Evolutionary conservation across 2,888 invertebrate genomes (phyloP).

Genomic region (Ormyrus pomaceus): DNA sequence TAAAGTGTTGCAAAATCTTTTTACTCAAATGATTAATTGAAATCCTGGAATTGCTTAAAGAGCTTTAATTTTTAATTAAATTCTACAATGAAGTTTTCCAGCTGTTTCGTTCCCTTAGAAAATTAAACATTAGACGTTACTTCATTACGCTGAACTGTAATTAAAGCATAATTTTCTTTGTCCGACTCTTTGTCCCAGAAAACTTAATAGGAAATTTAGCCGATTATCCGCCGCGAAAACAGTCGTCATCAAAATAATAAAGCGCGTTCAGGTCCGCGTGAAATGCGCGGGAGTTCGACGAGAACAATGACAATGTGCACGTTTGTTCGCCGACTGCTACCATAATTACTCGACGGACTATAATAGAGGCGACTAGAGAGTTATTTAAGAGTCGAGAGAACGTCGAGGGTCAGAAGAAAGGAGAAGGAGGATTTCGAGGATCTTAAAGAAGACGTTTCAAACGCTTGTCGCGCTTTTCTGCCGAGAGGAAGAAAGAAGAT

Average conservation of each 20-base stretch:
- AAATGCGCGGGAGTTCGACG: conserved; percentile 19
- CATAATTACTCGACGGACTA: conserved; percentile 28
- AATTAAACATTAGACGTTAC: too few species aligned
- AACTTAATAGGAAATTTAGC: too few species aligned
- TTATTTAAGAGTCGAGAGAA: conserved; percentile 41
- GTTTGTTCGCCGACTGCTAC: conserved; percentile 10
- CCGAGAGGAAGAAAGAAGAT: not conserved
- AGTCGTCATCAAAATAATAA: conserved; percentile 16
- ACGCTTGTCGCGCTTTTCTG: conserved; percentile 5
- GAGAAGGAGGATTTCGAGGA: conserved; percentile 56
- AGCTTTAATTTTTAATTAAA: too few species aligned
- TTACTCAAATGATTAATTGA: too few species aligned
- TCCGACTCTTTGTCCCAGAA: too few species aligned
- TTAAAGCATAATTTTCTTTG: too few species aligned
- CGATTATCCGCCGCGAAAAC: not conserved
- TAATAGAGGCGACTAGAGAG: not conserved
- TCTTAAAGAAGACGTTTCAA: conserved; percentile 55
- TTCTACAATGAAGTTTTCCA: too few species aligned
- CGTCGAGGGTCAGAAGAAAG: conserved; percentile 41
- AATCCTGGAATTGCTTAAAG: too few species aligned
- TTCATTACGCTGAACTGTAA: too few species aligned
- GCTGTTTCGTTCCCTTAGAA: too few species aligned
- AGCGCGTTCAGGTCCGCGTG: conserved; percentile 14
- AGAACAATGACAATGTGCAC: conserved; percentile 23
- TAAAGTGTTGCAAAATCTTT: too few species aligned